Base-by-base conservation (phyloP, 2,113 vertebrate genomes). In the Macquaria australasica region DNA sequence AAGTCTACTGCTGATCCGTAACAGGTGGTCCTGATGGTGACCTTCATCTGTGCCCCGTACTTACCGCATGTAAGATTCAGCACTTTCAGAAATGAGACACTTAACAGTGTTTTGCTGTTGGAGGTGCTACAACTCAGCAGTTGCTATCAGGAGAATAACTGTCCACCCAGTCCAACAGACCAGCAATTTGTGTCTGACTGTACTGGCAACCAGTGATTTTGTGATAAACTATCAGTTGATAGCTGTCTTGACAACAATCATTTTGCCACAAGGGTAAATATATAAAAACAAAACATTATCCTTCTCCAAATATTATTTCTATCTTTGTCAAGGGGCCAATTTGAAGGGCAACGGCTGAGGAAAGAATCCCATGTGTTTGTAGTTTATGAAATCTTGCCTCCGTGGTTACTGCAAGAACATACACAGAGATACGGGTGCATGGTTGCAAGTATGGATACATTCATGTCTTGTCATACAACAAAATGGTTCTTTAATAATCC, bases 151-250 rank as follows among this genome's bases (percentile, higher is more conserved):
- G 64, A 41, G 85, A 82, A 84, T 79, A 85, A 89, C 73, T 64
- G 53, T 82, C 89, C 79, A 58, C 72, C 73, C 79, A 74, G 86
- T 62, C 62, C 48, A 3, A 69, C 75, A 92, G 76, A 93, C 93
- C 73, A 55, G 74, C 91, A 94, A 94, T 94, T 94, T 93, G 82
- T 85, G 82, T 82, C 87, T 89, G 85, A 89, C 91, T 86, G 68
- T 74, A 68, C 59, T 23, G 56, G 82, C 45, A 94, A 89, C 86
- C 50, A 23, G 89, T 94, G 73, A 94, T 94, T 94, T 93, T 73
- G 88, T 79, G 87, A 92, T 84, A 68, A 82, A 89, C 79, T 76
- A 85, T 89, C 80, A 31, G 71, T 39, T 89, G 68, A 91, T 82
- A 83, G 81, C 79, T 34, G 69, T 70, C 68, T 68, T 83, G 72